Base-by-base conservation (phyloP, 2,888 invertebrate genomes). In the Octodonta nipae region DNA sequence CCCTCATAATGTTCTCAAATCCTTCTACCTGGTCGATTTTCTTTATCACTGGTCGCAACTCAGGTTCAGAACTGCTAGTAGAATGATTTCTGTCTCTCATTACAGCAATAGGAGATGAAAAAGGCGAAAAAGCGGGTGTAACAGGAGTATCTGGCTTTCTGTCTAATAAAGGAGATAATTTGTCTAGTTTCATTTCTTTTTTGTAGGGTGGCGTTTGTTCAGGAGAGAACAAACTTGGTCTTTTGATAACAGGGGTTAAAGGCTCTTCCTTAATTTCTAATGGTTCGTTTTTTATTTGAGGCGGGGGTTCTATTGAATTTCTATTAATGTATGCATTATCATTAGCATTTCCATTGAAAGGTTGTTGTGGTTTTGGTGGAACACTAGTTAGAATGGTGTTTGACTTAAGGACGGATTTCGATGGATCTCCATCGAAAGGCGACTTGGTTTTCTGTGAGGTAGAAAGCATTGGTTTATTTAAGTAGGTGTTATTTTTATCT, bases 211-310 rank as follows among this genome's bases (percentile, higher is more conserved):
- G 68, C 1, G 69, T 65, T 37, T 72, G 74, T 39, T 76, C 76
- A 0, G 78, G 77, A 3, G 77, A 77, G 54, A 78, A 78, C 16
- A 78, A 51, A 8, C 78, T 76, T 0, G 70, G 71, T 2, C 70
- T 68, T 28, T 71, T 61, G 12, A 68, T 67, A n/a, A 45, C 38
- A 10, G 42, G 26, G 13, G 47, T 22, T 3, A 11, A 11, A 10
- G n/a, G 10, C 22, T 22, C 11, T 2, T 22, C 22, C 3, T 22
- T 11, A 4, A 22, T 11, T 11, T 2, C 10, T 3, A 26, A 4
- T n/a, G 28, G 10, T 11, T 31, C 25, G 8, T 20, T 14, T 22
- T 27, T 15, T n/a, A 26, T 29, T n/a, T n/a, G n/a, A n/a, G n/a
- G n/a, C n/a, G n/a, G n/a, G n/a, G n/a, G n/a, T 10, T 24, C 20